phyloP scores from a whole-genome alignment of 1,140 invertebrate genomes.

The Eufriesea mexicana region DNA sequence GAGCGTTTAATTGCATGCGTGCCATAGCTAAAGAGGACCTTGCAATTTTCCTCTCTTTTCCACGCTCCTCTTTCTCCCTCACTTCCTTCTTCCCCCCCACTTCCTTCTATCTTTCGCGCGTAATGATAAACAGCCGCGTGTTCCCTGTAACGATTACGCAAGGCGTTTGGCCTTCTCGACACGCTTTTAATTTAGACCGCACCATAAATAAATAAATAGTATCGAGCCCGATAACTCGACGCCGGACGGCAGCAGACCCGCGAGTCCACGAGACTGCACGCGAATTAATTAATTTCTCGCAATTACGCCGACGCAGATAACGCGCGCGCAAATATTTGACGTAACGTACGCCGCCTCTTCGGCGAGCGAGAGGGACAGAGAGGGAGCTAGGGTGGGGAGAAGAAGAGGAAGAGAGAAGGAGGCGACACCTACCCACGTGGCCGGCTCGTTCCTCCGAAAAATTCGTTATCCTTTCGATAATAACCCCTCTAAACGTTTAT shows the following conservation, averaged over 20 bases:
- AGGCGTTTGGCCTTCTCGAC: slow-evolving; percentile 71
- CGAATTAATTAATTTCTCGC: slow-evolving; percentile 50
- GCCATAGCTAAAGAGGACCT: slow-evolving; percentile 52
- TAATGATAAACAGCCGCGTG: slow-evolving; percentile 71
- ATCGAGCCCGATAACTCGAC: slow-evolving; percentile 64
- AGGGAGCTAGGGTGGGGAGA: no score
- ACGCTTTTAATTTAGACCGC: slow-evolving; percentile 77
- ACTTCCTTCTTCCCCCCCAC: slow-evolving; percentile 34
- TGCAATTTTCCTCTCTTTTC: slow-evolving; percentile 20
- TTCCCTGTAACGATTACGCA: slow-evolving; percentile 71
- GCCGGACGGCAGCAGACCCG: neutral
- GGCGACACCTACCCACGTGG: neutral
- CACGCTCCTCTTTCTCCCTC: neutral
- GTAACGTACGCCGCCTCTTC: neutral
- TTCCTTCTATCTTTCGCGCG: slow-evolving; percentile 61
- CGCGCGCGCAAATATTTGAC: slow-evolving; percentile 39
- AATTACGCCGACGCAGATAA: slow-evolving; percentile 53
- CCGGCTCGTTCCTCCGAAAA: neutral
- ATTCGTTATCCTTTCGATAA: neutral
- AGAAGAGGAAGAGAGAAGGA: neutral
- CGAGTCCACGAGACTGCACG: neutral
- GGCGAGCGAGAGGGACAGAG: neutral
- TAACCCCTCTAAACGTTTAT: neutral
- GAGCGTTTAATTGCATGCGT: slow-evolving; percentile 57
- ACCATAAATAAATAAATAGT: slow-evolving; percentile 78